A percentile compares a stretch with the other conserved stretches of the same genome.
phyloP scores from a whole-genome alignment of 2,113 vertebrate species.

The Entelurus aequoreus region DNA sequence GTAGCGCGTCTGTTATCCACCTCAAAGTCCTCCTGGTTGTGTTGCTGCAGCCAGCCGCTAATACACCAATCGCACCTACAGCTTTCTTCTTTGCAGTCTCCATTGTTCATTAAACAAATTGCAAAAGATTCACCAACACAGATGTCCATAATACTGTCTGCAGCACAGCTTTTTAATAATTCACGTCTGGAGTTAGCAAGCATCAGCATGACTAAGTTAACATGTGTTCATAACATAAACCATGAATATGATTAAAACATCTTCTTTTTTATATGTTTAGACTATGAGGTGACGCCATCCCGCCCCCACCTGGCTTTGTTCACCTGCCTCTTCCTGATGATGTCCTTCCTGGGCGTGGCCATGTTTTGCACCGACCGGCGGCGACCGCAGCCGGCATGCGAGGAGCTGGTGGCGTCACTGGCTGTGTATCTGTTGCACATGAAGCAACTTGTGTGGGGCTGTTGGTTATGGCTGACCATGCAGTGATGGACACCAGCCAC shows the following conservation, averaged over 20 bases:
- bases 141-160: no score
- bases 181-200: neutral
- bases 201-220: neutral
- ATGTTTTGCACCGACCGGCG: constrained; percentile 76
- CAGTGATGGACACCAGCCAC: constrained; percentile 65
- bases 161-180: constrained; percentile 10
- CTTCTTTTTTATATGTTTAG: constrained; percentile 30
- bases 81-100: no score
- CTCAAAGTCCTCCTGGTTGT: no score
- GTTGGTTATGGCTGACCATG: constrained; percentile 81
- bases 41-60: no score
- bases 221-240: neutral
- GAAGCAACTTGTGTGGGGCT: constrained; percentile 75
- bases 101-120: no score
- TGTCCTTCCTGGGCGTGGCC: constrained; percentile 74
- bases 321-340: constrained; percentile 77
- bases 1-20: no score
- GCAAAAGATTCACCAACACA: no score
- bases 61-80: no score
- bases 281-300: constrained; percentile 72
- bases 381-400: constrained; percentile 69
- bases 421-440: constrained; percentile 76
- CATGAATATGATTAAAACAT: neutral
- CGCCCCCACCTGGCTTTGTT: constrained; percentile 68
- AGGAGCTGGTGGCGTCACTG: constrained; percentile 77